Base-by-base conservation (phyloP, 2,888 invertebrate genomes). In the Idaea biselata region DNA sequence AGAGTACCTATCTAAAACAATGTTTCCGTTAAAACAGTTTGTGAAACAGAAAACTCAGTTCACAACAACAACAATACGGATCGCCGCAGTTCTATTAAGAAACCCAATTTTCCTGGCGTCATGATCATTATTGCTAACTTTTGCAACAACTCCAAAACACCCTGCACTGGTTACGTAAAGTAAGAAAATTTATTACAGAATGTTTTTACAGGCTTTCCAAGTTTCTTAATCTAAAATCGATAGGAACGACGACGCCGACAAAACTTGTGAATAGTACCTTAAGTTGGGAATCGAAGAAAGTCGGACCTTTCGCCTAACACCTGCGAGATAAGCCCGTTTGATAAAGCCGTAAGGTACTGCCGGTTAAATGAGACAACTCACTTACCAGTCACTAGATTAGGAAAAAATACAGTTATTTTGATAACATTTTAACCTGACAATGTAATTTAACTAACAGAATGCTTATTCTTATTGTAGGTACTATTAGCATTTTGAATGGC, bases 221-320 rank as follows among this genome's bases (percentile, higher is more conserved):
- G 87, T 91, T 89, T 80, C 89, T 86, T 91, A 91, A 91, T 91
- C 91, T 91, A 84, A 91, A 91, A 91, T 91, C 91, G 89, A 91
- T 91, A 82, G 83, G 75, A 88, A 87, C 86, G 87, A 83, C 86
- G 87, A 83, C 84, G 87, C 80, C 77, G 83, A 85, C 84, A 83
- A 85, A 89, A 91, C 83, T 91, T 89, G 83, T 80, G 86, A 90
- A 88, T 88, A 85, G 87, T 88, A 87, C 86, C 86, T 82, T 85
- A 84, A 88, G 88, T 89, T 88, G 65, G 79, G 77, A 86, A 83
- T 85, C 83, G 83, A 83, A 86, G 87, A 83, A 88, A 89, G 84
- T 87, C 86, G 81, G 81, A 84, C 87, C 86, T 84, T 86, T 82
- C 81, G 80, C 69, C 83, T 83, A 81, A 86, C 91, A 91, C 91